Evolutionary conservation across 2,888 invertebrate species (phyloP).

Genomic region (Andricus curvator): DNA sequence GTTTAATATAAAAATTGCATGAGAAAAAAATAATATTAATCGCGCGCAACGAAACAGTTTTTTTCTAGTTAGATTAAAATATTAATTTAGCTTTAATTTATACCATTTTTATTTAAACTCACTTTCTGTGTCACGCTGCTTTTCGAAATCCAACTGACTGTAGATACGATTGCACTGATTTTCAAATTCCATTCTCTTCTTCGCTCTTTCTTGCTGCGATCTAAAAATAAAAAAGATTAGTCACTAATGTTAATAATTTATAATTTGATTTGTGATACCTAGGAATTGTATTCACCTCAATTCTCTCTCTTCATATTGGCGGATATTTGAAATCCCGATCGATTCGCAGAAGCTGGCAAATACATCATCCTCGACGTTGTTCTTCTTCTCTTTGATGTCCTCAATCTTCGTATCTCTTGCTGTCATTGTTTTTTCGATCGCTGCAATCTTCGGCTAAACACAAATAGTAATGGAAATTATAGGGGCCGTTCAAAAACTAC

Average conservation of each 20-base stretch:
- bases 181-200: constrained; percentile 96
- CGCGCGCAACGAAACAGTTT: too few relatives aligned
- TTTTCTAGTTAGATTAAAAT: too few relatives aligned
- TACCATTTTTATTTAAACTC: constrained; percentile 49
- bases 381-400: constrained; percentile 96
- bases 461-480: not conserved
- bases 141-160: constrained; percentile 97
- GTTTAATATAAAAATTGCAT: too few relatives aligned
- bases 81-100: not conserved
- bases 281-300: constrained; percentile 80
- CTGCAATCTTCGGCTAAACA: constrained; percentile 81
- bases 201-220: constrained; percentile 96
- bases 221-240: constrained; percentile 63
- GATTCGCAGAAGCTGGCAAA: constrained; percentile 95
- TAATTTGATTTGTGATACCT: not conserved
- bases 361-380: constrained; percentile 97
- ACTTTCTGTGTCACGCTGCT: constrained; percentile 96
- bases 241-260: constrained; percentile 18
- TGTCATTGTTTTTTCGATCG: constrained; percentile 82
- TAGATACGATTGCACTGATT: constrained; percentile 96
- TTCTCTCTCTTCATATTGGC: constrained; percentile 99
- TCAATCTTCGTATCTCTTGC: constrained; percentile 90
- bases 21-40: too few relatives aligned
- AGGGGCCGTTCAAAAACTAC: too few relatives aligned
- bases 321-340: constrained; percentile 97